Evolutionary conservation across 2,888 invertebrate species (phyloP).

Genomic region (Drosophila diplacantha): DNA sequence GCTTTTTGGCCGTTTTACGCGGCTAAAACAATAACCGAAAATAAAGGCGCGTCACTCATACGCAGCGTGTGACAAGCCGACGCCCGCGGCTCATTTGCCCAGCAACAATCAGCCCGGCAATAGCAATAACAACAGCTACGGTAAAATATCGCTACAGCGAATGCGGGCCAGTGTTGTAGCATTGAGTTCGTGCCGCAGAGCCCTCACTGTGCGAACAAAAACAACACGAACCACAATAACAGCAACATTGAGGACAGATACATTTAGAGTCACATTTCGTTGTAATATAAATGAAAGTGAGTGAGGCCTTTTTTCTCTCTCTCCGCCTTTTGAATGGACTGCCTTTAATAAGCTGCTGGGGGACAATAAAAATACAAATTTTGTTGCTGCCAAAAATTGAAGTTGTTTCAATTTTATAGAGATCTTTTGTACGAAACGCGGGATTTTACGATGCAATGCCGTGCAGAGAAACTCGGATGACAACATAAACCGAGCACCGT

Average conservation of each 20-base stretch:
- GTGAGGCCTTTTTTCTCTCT: slow-evolving; percentile 45
- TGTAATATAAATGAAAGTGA: slow-evolving; percentile 74
- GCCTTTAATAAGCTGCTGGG: slow-evolving; percentile 61
- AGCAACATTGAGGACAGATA: slow-evolving; percentile 52
- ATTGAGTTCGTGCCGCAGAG: background rate
- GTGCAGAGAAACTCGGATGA: slow-evolving; percentile 33
- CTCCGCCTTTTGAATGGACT: slow-evolving; percentile 51
- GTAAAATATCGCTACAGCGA: slow-evolving; percentile 1
- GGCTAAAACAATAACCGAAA: slow-evolving; percentile 70
- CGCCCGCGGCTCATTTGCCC: slow-evolving; percentile 53
- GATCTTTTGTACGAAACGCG: slow-evolving; percentile 37
- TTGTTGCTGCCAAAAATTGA: slow-evolving; percentile 50
- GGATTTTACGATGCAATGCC: slow-evolving; percentile 43
- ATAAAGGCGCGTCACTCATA: slow-evolving; percentile 73
- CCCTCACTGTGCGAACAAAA: background rate
- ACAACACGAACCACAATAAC: slow-evolving; percentile 29
- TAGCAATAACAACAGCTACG: slow-evolving; percentile 37
- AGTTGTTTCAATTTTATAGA: slow-evolving; percentile 60
- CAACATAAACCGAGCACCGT: slow-evolving; percentile 20
- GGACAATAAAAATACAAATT: slow-evolving; percentile 53
- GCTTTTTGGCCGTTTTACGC: slow-evolving; percentile 36
- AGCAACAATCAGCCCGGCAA: slow-evolving; percentile 48
- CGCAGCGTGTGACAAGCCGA: slow-evolving; percentile 69
- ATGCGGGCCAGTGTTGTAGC: background rate
- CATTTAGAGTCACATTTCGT: slow-evolving; percentile 69